A percentile compares a stretch with the other conserved stretches of the same genome.
phyloP scores from a whole-genome alignment of 1,140 invertebrate species.

The Drosophila obscura region DNA sequence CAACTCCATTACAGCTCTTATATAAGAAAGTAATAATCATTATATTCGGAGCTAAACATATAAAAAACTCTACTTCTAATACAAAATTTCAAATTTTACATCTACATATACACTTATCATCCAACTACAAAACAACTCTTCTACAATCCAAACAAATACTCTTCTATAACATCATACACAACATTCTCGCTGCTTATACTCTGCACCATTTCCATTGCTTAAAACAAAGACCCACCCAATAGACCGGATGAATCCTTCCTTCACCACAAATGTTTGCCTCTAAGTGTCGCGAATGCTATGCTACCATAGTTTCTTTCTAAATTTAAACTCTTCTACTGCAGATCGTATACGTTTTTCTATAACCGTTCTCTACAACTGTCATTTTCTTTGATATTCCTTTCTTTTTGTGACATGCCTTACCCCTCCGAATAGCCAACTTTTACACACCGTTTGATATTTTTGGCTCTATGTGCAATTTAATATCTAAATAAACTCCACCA shows the following conservation, averaged over 20 bases:
- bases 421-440: constrained; percentile 65
- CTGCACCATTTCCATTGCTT: constrained; percentile 6
- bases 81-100: too few species aligned
- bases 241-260: too few species aligned
- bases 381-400: constrained; percentile 38
- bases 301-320: constrained; percentile 3
- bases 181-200: constrained; percentile 25
- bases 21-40: too few species aligned
- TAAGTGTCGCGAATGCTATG: constrained; percentile 58
- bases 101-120: not conserved
- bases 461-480: constrained; percentile 80
- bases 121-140: not conserved
- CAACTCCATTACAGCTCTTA: too few species aligned
- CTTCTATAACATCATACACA: not conserved
- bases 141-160: not conserved
- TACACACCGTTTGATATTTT: constrained; percentile 69
- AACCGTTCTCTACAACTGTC: constrained; percentile 50
- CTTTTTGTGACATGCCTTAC: constrained; percentile 61
- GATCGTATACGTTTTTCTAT: constrained; percentile 30
- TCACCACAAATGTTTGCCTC: constrained; percentile 26
- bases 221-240: constrained; percentile 13
- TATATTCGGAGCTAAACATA: not conserved
- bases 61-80: not conserved
- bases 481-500: constrained; percentile 69
- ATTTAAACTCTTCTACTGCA: constrained; percentile 16